Conservation (phyloP, 2,797 vertebrate genomes). For the Ptychadena robeensis region DNA sequence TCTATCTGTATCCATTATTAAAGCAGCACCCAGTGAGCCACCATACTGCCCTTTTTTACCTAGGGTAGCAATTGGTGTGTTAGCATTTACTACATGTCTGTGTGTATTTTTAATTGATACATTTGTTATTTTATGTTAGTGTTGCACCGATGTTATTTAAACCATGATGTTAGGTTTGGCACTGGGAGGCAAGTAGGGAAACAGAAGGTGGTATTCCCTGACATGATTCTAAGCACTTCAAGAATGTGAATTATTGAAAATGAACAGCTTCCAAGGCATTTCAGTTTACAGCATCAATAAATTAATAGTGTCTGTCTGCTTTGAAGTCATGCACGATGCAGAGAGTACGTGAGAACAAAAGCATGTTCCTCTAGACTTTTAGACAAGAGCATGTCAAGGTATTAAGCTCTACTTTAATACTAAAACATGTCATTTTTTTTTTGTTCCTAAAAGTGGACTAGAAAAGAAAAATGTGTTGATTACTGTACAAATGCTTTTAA, state of each 20-base stretch:
- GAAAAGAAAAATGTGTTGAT: background rate
- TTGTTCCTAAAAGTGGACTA: background rate
- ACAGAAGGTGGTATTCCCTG: constrained; percentile 31
- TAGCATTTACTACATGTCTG: background rate
- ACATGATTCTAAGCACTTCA: constrained; percentile 37
- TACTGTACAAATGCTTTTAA: background rate
- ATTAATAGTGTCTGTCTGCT: constrained; percentile 29
- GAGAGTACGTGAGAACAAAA: constrained; percentile 14
- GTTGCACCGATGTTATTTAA: constrained; percentile 14
- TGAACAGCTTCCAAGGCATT: constrained; percentile 40
- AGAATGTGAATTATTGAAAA: constrained; percentile 53
- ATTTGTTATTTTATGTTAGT: constrained; percentile 24
- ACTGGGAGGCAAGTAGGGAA: constrained; percentile 8
- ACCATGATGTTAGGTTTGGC: background rate
- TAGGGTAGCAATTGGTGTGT: background rate
- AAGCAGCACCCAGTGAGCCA: no score
- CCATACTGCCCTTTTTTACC: background rate
- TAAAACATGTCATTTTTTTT: background rate
- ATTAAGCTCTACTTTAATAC: background rate
- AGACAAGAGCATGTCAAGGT: constrained; percentile 2
- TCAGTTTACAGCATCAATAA: constrained; percentile 46
- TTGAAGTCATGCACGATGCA: constrained; percentile 11
- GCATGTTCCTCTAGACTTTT: constrained; percentile 14
- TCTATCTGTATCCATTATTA: background rate
- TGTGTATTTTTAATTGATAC: constrained; percentile 14